Evolutionary conservation across 37 sponge, comb jelly and placozoan species (phyloP), one percentile per base, ranked within the genome.

Genomic region (Halisarca cf. caerulea): DNA sequence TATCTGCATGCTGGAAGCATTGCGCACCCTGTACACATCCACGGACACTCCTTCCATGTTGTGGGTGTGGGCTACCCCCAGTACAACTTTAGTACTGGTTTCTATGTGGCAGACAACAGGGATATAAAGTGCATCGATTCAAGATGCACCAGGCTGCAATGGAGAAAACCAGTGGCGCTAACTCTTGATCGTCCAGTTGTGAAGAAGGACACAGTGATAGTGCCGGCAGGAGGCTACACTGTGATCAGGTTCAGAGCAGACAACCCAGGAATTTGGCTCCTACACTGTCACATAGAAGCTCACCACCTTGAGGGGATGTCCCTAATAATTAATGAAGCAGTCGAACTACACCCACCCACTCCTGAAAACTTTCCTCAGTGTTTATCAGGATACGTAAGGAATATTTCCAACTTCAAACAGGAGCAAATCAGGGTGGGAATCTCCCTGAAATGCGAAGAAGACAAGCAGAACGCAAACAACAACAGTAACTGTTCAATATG

Each of bases 251-350:
- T 94, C 58, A 81, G 59, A 21, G 81, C 94, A 4, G 85, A 92
- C 82, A 97, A 94, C 85, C 97, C 97, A 23, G 97, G 97, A 40
- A 85, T 85, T 71, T 97, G 97, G 97, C 93, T 97, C 44, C 66
- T 94, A 28, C 97, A 97, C 85, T 97, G 94, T 61, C 97, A 97
- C 80, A 90, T 94, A 59, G 93, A 94, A 64, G 34, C 80, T 8
- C 92, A 97, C 78, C 92, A 89, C 24, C 40, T 91, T 47, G 88
- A 89, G 59, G 95, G 92, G 15, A 95, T 95, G 95, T 88, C 88
- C 17, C 68, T 90, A 17, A 36, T 95, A 28, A 77, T 95, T 3
- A 82, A 85, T 33, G 92, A 92, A 38, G 77, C 77, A 43, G 45
- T 44, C 25, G 42, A 74, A 3, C 42, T 40, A 11, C 77, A 74